Percentiles rank a stretch among this genome's conserved stretches.
Conservation (phyloP, 2,113 vertebrate genomes). For the Silurus meridionalis region DNA sequence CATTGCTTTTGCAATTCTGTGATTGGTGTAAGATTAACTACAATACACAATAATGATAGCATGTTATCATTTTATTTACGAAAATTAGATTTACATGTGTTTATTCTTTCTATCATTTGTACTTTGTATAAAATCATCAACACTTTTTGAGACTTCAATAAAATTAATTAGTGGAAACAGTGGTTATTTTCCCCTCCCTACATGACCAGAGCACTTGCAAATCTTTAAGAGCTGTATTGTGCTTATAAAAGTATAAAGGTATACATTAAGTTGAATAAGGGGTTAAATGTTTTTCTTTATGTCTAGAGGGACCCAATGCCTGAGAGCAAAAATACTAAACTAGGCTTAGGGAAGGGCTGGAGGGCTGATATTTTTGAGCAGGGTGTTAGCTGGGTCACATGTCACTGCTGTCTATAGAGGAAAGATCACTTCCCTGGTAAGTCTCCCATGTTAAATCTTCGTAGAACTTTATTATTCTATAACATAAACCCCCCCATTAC, state of each 20-base stretch:
- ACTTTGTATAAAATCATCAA: background rate
- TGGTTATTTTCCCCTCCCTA: background rate
- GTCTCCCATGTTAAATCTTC: conserved; percentile 51
- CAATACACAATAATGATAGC: background rate
- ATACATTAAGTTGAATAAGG: background rate
- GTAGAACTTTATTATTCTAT: background rate
- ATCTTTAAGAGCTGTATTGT: background rate
- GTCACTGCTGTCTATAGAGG: conserved; percentile 58
- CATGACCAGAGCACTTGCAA: background rate
- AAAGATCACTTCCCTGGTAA: conserved; percentile 66
- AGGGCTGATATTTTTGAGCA: conserved; percentile 29
- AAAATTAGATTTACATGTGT: background rate
- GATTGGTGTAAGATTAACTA: background rate
- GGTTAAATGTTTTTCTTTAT: conserved; percentile 35
- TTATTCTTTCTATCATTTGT: background rate
- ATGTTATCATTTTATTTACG: background rate
- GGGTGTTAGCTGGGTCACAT: conserved; percentile 60
- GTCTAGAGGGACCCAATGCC: background rate
- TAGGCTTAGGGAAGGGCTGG: conserved; percentile 49
- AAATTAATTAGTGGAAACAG: background rate
- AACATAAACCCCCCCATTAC: background rate
- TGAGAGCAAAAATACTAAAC: conserved; percentile 57
- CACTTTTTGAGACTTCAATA: conserved; percentile 17
- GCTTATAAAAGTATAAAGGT: background rate
- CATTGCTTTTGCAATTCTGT: background rate